These are phyloP conservation scores for Sinohyriopsis cumingii DNA, from an alignment of 2,888 invertebrate genomes.

Conservation along the genomic window DNA sequence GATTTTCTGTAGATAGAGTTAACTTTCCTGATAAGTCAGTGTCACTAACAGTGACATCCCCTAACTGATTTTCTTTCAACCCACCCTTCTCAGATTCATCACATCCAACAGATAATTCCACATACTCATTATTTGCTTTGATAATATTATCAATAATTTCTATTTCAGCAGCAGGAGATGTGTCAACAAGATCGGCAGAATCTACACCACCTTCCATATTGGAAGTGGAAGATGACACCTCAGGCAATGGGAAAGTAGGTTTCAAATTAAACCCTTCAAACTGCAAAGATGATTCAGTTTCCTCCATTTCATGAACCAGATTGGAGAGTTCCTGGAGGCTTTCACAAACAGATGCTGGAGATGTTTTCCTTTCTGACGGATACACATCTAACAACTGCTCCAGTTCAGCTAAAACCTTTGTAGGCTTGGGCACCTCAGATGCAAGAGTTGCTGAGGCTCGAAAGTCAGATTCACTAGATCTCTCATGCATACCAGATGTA, in stretches of 20 bases:
- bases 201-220: conserved; percentile 10
- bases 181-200: conserved; percentile 5
- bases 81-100: neutral
- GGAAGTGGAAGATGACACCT: neutral
- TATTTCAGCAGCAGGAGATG: conserved; percentile 9
- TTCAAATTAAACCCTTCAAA: too few species aligned
- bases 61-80: neutral
- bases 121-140: conserved; percentile 10
- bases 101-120: conserved; percentile 12
- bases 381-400: too few species aligned
- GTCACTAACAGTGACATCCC: neutral
- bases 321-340: conserved; percentile 9
- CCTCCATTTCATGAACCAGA: neutral
- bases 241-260: too few species aligned
- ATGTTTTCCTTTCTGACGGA: too few species aligned
- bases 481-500: too few species aligned
- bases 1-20: conserved; percentile 8
- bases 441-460: too few species aligned
- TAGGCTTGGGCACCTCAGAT: too few species aligned
- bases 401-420: too few species aligned
- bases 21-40: conserved; percentile 1
- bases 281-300: neutral
- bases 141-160: conserved; percentile 5
- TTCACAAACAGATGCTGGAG: too few species aligned
- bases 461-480: too few species aligned